Percentiles rank a stretch among this genome's conserved stretches.
Conservation (phyloP, 2,888 invertebrate species). For the Nemurella pictetii region DNA sequence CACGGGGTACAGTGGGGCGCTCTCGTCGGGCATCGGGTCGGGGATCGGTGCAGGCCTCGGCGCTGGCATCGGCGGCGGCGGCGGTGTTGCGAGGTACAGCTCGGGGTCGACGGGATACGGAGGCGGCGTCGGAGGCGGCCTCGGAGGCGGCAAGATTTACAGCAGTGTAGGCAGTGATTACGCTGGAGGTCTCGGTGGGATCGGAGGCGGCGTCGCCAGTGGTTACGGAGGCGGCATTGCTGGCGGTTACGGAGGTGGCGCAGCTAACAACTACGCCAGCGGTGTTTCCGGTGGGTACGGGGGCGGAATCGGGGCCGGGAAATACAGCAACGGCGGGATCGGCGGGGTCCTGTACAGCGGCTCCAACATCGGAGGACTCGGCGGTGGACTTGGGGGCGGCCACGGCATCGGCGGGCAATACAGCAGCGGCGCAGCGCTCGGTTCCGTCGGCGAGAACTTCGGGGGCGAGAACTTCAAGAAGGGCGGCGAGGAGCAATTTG, state of each 20-base stretch:
- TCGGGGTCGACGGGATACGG: conserved; percentile 25
- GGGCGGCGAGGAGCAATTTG: conserved; percentile 69
- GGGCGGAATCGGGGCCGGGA: neutral
- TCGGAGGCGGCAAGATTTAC: neutral
- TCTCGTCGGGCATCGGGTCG: neutral
- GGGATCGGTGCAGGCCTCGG: conserved; percentile 13
- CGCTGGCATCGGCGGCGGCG: conserved; percentile 14
- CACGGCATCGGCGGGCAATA: neutral
- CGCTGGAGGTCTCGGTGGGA: conserved; percentile 27
- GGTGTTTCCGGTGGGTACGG: conserved; percentile 9
- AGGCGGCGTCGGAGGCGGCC: conserved; percentile 21
- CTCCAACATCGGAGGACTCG: neutral
- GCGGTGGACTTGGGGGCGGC: conserved; percentile 22
- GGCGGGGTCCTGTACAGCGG: conserved; percentile 25
- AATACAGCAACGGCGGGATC: neutral
- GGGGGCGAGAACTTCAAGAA: conserved; percentile 52
- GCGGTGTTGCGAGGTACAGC: neutral
- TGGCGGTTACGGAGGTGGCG: neutral
- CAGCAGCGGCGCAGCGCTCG: neutral
- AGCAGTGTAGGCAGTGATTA: conserved; percentile 31
- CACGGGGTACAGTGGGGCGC: neutral
- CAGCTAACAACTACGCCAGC: neutral
- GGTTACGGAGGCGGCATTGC: neutral
- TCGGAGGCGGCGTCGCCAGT: neutral
- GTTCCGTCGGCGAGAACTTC: conserved; percentile 51